Evolutionary conservation across 2,797 vertebrate species (phyloP).

Genomic region (Acanthurus lineatus): DNA sequence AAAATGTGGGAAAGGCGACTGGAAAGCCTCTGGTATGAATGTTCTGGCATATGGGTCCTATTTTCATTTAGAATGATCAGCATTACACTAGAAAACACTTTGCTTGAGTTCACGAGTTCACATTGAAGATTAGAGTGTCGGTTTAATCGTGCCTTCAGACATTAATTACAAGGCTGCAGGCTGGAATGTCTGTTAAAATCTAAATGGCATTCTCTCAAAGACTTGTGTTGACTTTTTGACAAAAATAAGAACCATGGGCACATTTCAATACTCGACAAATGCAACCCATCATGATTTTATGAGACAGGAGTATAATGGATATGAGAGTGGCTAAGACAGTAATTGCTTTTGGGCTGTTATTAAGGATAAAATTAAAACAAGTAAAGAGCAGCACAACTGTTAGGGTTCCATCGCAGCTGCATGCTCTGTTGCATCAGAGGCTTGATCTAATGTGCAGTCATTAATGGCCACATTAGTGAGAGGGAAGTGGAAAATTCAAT

Average conservation of each 20-base stretch:
- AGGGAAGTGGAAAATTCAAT: conserved; percentile 23
- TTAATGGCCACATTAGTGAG: conserved; percentile 50
- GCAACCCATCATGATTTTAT: conserved; percentile 14
- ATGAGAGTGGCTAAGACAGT: conserved; percentile 20
- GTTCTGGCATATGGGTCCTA: conserved; percentile 7
- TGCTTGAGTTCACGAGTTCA: conserved; percentile 50
- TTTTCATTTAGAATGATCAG: conserved; percentile 15
- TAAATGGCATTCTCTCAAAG: conserved; percentile 8
- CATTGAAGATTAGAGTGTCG: conserved; percentile 24
- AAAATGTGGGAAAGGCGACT: conserved; percentile 30
- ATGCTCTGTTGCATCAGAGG: conserved; percentile 40
- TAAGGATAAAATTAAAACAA: conserved; percentile 55
- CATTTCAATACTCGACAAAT: conserved; percentile 35
- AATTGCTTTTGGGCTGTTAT: conserved; percentile 57
- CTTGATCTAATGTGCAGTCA: conserved; percentile 46
- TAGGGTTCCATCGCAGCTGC: conserved; percentile 35
- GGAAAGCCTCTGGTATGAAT: conserved; percentile 35
- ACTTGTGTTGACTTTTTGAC: conserved; percentile 11
- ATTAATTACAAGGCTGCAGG: conserved; percentile 39
- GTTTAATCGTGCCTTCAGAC: conserved; percentile 25
- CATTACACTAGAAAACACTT: conserved; percentile 18
- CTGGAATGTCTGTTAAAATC: conserved; percentile 2
- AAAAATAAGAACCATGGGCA: conserved; percentile 33
- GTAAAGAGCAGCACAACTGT: conserved; percentile 43
- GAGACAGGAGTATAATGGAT: conserved; percentile 39